Base-by-base conservation (phyloP, 2,888 invertebrate genomes). In the Oasisia sp. region DNA sequence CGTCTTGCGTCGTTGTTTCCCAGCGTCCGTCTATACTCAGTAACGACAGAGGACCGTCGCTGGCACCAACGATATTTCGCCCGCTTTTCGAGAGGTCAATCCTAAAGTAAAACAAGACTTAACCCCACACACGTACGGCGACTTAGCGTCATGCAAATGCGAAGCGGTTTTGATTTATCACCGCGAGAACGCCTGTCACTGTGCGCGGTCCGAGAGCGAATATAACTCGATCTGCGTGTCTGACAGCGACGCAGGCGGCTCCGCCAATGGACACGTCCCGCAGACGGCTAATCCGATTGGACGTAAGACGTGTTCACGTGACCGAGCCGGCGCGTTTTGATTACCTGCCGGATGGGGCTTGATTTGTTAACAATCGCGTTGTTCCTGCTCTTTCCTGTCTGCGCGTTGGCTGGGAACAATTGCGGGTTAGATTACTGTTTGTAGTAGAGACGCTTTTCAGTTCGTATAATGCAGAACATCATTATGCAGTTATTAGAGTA, bases 91-190 rank as follows among this genome's bases (percentile, higher is more conserved):
- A 74, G 74, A 74, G 74, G 74, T 74, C 74, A 74, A 74, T 19
- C 74, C 74, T 74, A n/a, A 7, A 74, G 74, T 74, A 74, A 74
- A 74, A 74, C 74, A 74, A 74, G 74, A 74, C 74, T 74, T 74
- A 74, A 74, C 74, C 50, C 74, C 74, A 74, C 74, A 58, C 58
- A 27, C 74, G 74, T 74, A 74, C 74, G 27, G 5, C 74, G 74
- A 74, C 74, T 74, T 74, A 74, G 74, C 74, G 74, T 74, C 74
- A 74, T 27, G 74, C 74, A 74, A 74, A 74, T 74, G 74, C 74
- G 74, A 74, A 27, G 74, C 50, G 74, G 74, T 74, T 74, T 74
- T 74, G 74, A 74, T 74, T 74, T 74, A 74, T 74, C 74, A 19
- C 74, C 27, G 74, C 74, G 19, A 74, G 74, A 27, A 74, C 14